Evolutionary conservation across 37 sponge, comb jelly and placozoan species (phyloP).

Genomic region (Ephydatia muelleri): DNA sequence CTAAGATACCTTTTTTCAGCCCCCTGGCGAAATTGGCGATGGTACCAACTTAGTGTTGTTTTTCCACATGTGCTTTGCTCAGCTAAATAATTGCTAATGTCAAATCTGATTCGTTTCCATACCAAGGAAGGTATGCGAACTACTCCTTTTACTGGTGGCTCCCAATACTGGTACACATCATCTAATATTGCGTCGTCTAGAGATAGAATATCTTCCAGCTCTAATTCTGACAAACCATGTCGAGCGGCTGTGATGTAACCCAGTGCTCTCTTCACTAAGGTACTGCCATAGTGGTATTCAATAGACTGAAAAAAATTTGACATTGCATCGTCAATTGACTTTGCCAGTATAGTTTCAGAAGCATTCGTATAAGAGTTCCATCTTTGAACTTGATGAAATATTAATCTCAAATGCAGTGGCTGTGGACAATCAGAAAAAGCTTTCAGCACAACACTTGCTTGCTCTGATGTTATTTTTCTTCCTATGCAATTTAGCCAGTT

Average conservation of each 20-base stretch:
- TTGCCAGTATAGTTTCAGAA: not conserved
- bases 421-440: slow-evolving; percentile 45
- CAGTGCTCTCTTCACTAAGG: slow-evolving; percentile 35
- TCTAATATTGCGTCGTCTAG: slow-evolving; percentile 63
- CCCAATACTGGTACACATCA: slow-evolving; percentile 81
- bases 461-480: slow-evolving; percentile 29
- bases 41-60: slow-evolving; percentile 61
- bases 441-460: slow-evolving; percentile 8
- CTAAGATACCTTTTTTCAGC: slow-evolving; percentile 48
- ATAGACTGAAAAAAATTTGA: slow-evolving; percentile 29
- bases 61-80: slow-evolving; percentile 48
- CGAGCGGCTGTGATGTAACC: slow-evolving; percentile 65
- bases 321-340: slow-evolving; percentile 38
- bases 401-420: slow-evolving; percentile 55
- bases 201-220: slow-evolving; percentile 73
- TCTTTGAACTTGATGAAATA: slow-evolving; percentile 41
- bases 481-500: slow-evolving; percentile 31
- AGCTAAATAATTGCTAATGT: slow-evolving; percentile 47
- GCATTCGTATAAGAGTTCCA: slow-evolving; percentile 67
- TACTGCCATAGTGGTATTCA: slow-evolving; percentile 48
- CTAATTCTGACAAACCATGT: slow-evolving; percentile 63
- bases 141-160: slow-evolving; percentile 41
- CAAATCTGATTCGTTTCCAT: slow-evolving; percentile 54
- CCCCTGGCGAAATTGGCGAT: slow-evolving; percentile 67
- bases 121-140: slow-evolving; percentile 58